Evolutionary conservation across 2,797 vertebrate species (phyloP).

Genomic region (Margarornis squamiger): DNA sequence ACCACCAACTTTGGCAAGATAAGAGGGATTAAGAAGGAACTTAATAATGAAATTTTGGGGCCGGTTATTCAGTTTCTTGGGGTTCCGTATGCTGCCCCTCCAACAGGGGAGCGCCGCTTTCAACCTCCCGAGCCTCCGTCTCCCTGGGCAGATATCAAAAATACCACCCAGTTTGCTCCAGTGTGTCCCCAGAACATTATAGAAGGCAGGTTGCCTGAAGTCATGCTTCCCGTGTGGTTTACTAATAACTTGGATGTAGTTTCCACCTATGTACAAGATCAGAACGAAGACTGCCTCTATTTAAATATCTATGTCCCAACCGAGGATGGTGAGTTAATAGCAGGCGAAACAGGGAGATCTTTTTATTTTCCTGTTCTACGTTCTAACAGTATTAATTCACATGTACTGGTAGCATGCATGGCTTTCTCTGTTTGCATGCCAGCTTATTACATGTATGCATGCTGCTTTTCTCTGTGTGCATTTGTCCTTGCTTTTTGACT

Average conservation of each 20-base stretch:
- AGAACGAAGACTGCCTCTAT: constrained; percentile 98
- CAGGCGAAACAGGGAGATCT: constrained; percentile 73
- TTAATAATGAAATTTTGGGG: constrained; percentile 97
- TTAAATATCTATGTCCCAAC: constrained; percentile 98
- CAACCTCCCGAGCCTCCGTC: constrained; percentile 91
- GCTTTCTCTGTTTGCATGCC: constrained; percentile 85
- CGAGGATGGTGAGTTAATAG: constrained; percentile 97
- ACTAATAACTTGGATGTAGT: constrained; percentile 97
- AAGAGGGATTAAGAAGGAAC: constrained; percentile 95
- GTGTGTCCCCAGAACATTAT: constrained; percentile 98
- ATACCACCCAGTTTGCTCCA: constrained; percentile 93
- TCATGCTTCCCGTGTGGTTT: constrained; percentile 99
- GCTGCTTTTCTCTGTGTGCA: constrained; percentile 76
- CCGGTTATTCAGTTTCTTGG: constrained; percentile 96
- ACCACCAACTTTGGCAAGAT: constrained; percentile 89
- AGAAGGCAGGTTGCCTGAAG: constrained; percentile 94
- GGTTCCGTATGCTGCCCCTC: constrained; percentile 93
- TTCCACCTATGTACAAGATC: constrained; percentile 96
- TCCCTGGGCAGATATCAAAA: constrained; percentile 91
- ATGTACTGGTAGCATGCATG: constrained; percentile 78
- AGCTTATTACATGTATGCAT: constrained; percentile 83
- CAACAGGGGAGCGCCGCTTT: constrained; percentile 91
- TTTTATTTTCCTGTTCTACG: constrained; percentile 74
- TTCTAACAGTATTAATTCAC: constrained; percentile 78
- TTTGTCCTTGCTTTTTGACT: constrained; percentile 49